These are phyloP conservation scores for Silvanus unidentatus DNA, from an alignment of 2,888 invertebrate species.

Conservation along the genomic window DNA sequence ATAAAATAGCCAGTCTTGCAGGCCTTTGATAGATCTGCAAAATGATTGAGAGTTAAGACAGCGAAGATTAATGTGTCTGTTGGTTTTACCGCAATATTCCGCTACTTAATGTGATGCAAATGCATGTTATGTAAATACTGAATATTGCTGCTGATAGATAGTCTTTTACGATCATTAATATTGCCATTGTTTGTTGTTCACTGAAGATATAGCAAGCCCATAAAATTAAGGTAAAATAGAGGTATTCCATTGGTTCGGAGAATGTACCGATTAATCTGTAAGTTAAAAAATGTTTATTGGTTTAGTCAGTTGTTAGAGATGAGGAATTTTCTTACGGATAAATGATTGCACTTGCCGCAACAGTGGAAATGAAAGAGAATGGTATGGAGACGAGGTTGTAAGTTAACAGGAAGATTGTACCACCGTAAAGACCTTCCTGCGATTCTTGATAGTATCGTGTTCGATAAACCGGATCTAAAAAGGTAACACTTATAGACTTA, in stretches of 20 bases:
- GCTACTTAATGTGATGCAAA: constrained; percentile 66
- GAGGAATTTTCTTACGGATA: constrained; percentile 58
- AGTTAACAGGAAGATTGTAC: constrained; percentile 74
- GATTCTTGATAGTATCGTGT: constrained; percentile 89
- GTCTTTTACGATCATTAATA: constrained; percentile 74
- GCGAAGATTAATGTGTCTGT: neutral
- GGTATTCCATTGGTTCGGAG: constrained; percentile 54
- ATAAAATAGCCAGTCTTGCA: constrained; percentile 77
- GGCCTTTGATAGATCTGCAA: constrained; percentile 66
- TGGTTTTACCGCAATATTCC: constrained; percentile 65
- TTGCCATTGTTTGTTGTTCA: constrained; percentile 78
- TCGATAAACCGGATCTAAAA: constrained; percentile 72
- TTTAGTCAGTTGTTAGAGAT: neutral
- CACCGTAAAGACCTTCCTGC: constrained; percentile 83
- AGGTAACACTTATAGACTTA: constrained; percentile 3
- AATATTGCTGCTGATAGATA: constrained; percentile 71
- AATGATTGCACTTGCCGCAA: constrained; percentile 65
- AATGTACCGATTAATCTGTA: constrained; percentile 55
- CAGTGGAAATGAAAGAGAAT: constrained; percentile 70
- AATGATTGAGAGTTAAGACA: neutral
- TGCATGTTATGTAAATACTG: constrained; percentile 70
- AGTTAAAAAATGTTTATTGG: constrained; percentile 6
- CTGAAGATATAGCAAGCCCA: constrained; percentile 83
- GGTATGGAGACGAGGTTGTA: constrained; percentile 78
- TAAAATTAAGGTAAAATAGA: constrained; percentile 64